Percentiles rank a stretch among this genome's conserved stretches.
These are phyloP conservation scores for Neodiprion lecontei DNA, from an alignment of 1,140 invertebrate species.

Conservation along the genomic window DNA sequence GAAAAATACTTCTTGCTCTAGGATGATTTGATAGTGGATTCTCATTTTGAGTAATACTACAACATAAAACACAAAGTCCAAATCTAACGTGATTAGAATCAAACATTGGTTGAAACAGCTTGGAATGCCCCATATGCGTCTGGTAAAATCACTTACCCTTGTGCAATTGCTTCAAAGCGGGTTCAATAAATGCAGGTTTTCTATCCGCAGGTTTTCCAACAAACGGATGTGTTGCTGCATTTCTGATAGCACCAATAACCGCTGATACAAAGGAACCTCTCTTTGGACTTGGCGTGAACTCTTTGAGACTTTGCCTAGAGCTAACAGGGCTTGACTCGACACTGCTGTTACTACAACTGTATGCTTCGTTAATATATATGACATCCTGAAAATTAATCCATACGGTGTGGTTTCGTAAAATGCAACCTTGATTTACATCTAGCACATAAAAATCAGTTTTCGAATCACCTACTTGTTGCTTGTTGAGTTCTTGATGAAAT, in stretches of 20 bases:
- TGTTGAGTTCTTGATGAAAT: no score
- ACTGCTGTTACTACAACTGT: slow-evolving; percentile 68
- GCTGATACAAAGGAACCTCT: slow-evolving; percentile 71
- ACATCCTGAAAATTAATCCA: slow-evolving; percentile 64
- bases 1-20: neutral
- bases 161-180: slow-evolving; percentile 41
- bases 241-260: slow-evolving; percentile 72
- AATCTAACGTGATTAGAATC: no score
- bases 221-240: slow-evolving; percentile 66
- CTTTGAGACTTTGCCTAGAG: slow-evolving; percentile 59
- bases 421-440: neutral
- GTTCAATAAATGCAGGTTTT: slow-evolving; percentile 43
- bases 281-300: slow-evolving; percentile 66
- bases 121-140: neutral
- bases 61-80: neutral
- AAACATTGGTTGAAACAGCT: no score
- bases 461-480: neutral
- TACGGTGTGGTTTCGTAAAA: neutral
- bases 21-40: slow-evolving; percentile 12
- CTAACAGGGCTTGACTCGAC: slow-evolving; percentile 67
- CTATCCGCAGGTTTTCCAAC: slow-evolving; percentile 44
- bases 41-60: slow-evolving; percentile 19
- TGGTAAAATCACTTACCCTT: slow-evolving; percentile 41
- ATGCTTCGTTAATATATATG: slow-evolving; percentile 78
- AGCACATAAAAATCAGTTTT: slow-evolving; percentile 1